These are phyloP conservation scores for Paramormyrops hopkinsi DNA, from an alignment of 2,797 vertebrate genomes.

Conservation along the genomic window DNA sequence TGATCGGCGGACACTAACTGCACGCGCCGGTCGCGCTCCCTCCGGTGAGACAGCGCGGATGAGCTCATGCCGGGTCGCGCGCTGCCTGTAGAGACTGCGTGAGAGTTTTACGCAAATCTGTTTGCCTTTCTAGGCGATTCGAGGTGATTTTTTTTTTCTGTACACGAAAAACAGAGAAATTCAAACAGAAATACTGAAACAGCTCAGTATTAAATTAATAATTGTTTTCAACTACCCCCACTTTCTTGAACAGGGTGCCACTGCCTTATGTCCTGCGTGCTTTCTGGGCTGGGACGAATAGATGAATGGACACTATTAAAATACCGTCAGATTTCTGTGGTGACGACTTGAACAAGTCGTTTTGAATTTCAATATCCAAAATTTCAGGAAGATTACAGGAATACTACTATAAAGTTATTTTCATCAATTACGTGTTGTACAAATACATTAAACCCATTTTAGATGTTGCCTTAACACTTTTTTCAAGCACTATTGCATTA, in stretches of 20 bases:
- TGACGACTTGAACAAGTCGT: neutral
- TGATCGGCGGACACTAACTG: neutral
- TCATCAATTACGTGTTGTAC: neutral
- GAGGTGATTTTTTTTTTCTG: neutral
- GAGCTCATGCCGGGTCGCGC: conserved; percentile 12
- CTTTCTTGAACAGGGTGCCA: neutral
- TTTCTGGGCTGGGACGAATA: neutral
- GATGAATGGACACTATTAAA: neutral
- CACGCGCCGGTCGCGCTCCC: neutral
- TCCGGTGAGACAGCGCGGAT: neutral
- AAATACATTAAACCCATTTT: neutral
- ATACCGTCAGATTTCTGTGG: neutral
- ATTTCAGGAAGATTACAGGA: neutral
- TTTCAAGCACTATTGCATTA: neutral
- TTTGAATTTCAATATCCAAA: neutral
- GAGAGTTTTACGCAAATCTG: neutral
- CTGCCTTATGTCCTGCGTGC: neutral
- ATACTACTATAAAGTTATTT: neutral
- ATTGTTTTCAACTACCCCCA: neutral
- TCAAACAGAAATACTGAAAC: neutral
- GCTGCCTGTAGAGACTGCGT: neutral
- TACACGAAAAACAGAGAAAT: neutral
- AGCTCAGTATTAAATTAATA: neutral
- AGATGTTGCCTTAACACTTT: neutral
- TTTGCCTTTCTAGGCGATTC: neutral